These are phyloP conservation scores for Sarotherodon lohbergeri DNA, from an alignment of 2,113 vertebrate species.

Conservation along the genomic window DNA sequence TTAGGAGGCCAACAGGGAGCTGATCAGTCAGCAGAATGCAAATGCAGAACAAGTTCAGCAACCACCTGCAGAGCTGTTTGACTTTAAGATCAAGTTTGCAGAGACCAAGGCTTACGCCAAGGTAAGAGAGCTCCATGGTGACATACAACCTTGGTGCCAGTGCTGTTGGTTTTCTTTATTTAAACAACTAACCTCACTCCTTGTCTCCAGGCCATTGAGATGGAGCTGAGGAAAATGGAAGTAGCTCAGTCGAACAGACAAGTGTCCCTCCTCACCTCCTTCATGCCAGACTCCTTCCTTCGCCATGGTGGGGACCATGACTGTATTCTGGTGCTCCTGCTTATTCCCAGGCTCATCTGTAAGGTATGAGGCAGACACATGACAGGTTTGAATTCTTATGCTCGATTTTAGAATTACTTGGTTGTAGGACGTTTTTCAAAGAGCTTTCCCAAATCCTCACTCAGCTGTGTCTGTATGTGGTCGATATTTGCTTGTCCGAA, in stretches of 20 bases:
- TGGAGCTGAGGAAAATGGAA: slow-evolving; percentile 98
- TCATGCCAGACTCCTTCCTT: slow-evolving; percentile 98
- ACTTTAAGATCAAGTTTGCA: slow-evolving; percentile 99
- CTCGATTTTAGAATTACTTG: background rate
- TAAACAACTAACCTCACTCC: background rate
- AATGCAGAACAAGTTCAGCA: slow-evolving; percentile 86
- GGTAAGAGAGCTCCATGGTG: slow-evolving; percentile 61
- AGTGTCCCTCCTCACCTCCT: slow-evolving; percentile 90
- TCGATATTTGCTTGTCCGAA: background rate
- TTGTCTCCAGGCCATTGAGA: slow-evolving; percentile 87
- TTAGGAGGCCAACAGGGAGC: slow-evolving; percentile 90
- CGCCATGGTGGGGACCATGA: slow-evolving; percentile 93
- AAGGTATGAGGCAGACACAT: slow-evolving; percentile 73
- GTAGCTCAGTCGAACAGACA: slow-evolving; percentile 90
- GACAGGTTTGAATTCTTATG: background rate
- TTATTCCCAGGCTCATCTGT: slow-evolving; percentile 93
- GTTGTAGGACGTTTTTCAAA: fast-evolving
- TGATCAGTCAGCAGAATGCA: slow-evolving; percentile 88
- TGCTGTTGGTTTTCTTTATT: background rate
- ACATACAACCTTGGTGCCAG: background rate
- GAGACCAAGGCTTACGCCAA: slow-evolving; percentile 97
- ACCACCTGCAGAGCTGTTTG: slow-evolving; percentile 87
- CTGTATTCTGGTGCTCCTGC: slow-evolving; percentile 88
- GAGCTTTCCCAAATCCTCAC: background rate
- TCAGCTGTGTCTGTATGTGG: background rate